A percentile compares a stretch with the other conserved stretches of the same genome.
Conservation (phyloP, 2,113 vertebrate genomes). For the Ochotona curzoniae region DNA sequence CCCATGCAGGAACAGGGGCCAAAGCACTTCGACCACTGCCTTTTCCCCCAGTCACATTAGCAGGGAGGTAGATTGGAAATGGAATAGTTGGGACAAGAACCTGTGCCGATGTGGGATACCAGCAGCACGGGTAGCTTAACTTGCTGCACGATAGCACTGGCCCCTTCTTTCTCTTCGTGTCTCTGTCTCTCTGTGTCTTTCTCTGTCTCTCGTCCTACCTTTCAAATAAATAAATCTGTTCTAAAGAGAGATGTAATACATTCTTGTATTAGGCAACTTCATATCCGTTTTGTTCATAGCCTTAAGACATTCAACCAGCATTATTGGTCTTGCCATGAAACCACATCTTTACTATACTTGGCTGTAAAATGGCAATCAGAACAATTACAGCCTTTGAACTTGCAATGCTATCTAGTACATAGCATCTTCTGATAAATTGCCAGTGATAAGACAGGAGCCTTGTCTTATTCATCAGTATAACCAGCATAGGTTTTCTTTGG, state of each 20-base stretch:
- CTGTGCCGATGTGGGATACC: too few relatives aligned
- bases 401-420: background rate
- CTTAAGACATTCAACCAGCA: background rate
- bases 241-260: background rate
- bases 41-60: too few relatives aligned
- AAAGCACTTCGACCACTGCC: too few relatives aligned
- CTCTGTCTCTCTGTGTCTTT: too few relatives aligned
- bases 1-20: too few relatives aligned
- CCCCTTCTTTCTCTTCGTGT: too few relatives aligned
- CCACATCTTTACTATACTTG: background rate
- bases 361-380: background rate
- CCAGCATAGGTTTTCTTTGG: conserved; percentile 30
- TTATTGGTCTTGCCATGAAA: background rate
- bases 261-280: background rate
- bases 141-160: too few relatives aligned
- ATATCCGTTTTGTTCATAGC: background rate
- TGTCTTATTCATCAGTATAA: conserved; percentile 33
- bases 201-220: too few relatives aligned
- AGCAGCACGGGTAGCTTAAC: too few relatives aligned
- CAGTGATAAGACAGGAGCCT: background rate
- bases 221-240: too few relatives aligned
- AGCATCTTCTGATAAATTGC: background rate
- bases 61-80: too few relatives aligned
- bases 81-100: too few relatives aligned
- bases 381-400: background rate